A percentile compares a stretch with the other conserved stretches of the same genome.
Conservation (phyloP, 1,140 invertebrate genomes). For the Vanessa tameamea region DNA sequence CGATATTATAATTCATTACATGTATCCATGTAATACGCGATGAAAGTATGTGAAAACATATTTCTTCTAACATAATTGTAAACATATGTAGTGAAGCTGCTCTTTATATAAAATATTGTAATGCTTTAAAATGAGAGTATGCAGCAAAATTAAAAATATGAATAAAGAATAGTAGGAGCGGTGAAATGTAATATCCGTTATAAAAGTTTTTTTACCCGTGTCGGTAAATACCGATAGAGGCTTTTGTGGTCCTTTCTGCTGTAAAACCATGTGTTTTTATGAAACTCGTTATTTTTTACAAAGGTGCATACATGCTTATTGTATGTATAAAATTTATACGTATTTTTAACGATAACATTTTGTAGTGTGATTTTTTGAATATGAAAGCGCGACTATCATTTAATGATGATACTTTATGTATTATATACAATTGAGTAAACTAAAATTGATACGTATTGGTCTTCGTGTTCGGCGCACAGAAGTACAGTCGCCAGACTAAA, state of each 20-base stretch:
- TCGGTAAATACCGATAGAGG: slow-evolving; percentile 9
- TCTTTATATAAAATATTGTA: slow-evolving; percentile 11
- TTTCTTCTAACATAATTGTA: neutral
- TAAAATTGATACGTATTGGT: too few relatives aligned
- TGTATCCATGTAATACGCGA: neutral
- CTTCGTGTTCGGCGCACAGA: too few relatives aligned
- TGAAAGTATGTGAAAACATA: slow-evolving; percentile 2
- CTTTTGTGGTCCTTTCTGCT: slow-evolving; percentile 14
- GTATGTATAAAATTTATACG: neutral
- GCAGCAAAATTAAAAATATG: slow-evolving; percentile 13
- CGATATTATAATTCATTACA: neutral
- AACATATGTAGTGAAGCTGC: neutral
- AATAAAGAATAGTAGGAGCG: slow-evolving; percentile 8
- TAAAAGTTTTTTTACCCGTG: slow-evolving; percentile 15
- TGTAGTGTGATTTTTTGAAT: neutral
- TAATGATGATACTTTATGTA: neutral
- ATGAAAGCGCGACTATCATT: neutral
- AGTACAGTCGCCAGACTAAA: too few relatives aligned
- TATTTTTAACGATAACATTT: slow-evolving; percentile 4
- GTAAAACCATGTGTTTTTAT: slow-evolving; percentile 15
- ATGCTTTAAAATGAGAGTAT: slow-evolving; percentile 19
- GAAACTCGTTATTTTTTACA: slow-evolving; percentile 6
- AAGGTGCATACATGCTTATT: slow-evolving; percentile 7
- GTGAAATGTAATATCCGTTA: slow-evolving; percentile 14
- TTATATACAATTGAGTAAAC: neutral